phyloP scores from a whole-genome alignment of 2,888 invertebrate genomes.

The Pterobdella sp. region DNA sequence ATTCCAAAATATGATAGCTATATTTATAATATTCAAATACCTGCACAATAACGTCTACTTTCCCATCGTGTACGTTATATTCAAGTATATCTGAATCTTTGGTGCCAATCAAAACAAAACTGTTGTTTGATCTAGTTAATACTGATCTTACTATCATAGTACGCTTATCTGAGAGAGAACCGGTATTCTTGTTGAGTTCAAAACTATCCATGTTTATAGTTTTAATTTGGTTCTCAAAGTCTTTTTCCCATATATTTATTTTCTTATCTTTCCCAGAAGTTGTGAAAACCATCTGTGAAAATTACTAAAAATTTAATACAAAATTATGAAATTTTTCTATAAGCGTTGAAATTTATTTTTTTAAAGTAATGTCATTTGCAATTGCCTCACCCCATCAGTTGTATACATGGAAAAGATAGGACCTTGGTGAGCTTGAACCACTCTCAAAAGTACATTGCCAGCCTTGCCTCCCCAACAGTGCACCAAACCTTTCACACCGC shows the following conservation, averaged over 20 bases:
- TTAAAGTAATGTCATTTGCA: too few relatives aligned
- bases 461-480: constrained; percentile 49
- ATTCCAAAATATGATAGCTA: neutral
- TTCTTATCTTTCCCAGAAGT: constrained; percentile 53
- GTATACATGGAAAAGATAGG: constrained; percentile 52
- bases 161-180: constrained; percentile 44
- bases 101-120: constrained; percentile 51
- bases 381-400: constrained; percentile 48
- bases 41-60: constrained; percentile 48
- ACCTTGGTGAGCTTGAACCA: constrained; percentile 51
- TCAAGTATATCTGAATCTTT: constrained; percentile 51
- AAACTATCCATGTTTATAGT: constrained; percentile 46
- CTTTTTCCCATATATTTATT: constrained; percentile 51
- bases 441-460: constrained; percentile 45
- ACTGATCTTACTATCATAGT: constrained; percentile 46
- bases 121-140: constrained; percentile 48
- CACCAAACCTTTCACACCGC: constrained; percentile 50
- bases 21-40: constrained; percentile 38
- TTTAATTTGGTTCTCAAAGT: constrained; percentile 50
- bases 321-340: neutral
- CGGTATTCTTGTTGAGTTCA: constrained; percentile 37
- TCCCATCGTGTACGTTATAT: constrained; percentile 47
- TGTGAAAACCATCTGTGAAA: constrained; percentile 42
- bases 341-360: too few relatives aligned
- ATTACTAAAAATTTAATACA: neutral